Conservation (phyloP, 2,113 vertebrate genomes). For the Plecturocebus donacophilus region DNA sequence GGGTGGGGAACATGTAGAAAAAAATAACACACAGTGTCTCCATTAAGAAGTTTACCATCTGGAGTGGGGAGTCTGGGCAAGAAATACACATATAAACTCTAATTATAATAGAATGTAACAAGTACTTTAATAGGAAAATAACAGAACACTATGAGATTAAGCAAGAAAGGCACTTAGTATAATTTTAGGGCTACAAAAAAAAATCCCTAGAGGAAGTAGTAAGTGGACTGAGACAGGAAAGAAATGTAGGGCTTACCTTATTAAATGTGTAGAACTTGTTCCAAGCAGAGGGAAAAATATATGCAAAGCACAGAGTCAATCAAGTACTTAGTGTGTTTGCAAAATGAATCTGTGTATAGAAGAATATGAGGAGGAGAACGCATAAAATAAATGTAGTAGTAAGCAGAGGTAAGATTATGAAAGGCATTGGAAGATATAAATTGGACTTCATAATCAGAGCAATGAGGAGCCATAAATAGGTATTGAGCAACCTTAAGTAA, state of each 20-base stretch:
- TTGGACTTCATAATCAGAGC: background rate
- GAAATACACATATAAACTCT: background rate
- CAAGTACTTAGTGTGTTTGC: background rate
- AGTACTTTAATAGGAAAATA: background rate
- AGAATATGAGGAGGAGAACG: background rate
- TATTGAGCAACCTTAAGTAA: background rate
- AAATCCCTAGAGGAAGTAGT: background rate
- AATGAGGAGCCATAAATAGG: background rate
- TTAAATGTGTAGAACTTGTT: background rate
- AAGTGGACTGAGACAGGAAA: background rate
- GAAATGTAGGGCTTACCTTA: background rate
- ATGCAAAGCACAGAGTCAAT: background rate
- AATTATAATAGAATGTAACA: background rate
- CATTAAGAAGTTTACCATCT: background rate
- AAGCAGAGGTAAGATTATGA: background rate
- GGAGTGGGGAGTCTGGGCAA: background rate
- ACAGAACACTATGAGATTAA: background rate
- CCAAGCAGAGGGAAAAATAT: background rate
- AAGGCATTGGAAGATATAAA: background rate
- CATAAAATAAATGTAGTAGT: background rate
- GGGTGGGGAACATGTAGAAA: background rate
- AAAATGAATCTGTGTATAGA: background rate
- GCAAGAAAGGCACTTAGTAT: background rate
- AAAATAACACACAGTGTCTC: background rate
- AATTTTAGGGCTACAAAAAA: background rate